These are phyloP conservation scores for Salpingus planirostris DNA, from an alignment of 2,888 invertebrate genomes.

Conservation along the genomic window DNA sequence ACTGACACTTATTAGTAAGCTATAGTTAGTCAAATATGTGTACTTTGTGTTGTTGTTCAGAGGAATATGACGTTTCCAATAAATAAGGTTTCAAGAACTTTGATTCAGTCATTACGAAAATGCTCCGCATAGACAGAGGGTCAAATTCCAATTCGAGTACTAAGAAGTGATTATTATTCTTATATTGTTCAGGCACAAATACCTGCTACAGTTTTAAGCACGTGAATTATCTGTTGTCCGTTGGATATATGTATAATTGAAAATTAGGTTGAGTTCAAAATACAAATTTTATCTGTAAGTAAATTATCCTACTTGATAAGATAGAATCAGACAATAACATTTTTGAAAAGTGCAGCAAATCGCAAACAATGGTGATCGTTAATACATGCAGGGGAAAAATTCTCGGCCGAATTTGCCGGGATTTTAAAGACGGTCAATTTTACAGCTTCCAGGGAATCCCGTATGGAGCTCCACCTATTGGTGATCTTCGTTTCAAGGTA, in stretches of 20 bases:
- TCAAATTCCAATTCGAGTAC: too few species aligned
- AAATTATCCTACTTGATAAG: neutral
- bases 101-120: too few species aligned
- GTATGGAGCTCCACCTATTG: slow-evolving; percentile 36
- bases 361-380: slow-evolving; percentile 6
- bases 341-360: neutral
- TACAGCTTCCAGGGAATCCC: slow-evolving; percentile 37
- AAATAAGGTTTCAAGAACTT: neutral
- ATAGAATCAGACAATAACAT: neutral
- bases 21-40: slow-evolving; percentile 17
- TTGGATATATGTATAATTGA: too few species aligned
- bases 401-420: slow-evolving; percentile 23
- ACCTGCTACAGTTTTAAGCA: too few species aligned
- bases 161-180: too few species aligned
- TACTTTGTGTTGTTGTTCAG: slow-evolving; percentile 17
- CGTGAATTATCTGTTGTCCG: too few species aligned
- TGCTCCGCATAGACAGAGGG: too few species aligned
- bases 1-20: neutral
- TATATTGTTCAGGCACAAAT: too few species aligned
- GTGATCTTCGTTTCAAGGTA: slow-evolving; percentile 36
- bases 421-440: slow-evolving; percentile 24
- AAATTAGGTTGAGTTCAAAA: neutral
- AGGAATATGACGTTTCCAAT: neutral
- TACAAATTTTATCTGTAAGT: neutral
- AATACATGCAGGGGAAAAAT: slow-evolving; percentile 23